Base-by-base conservation (phyloP, 2,888 invertebrate genomes). In the Acheta domesticus region DNA sequence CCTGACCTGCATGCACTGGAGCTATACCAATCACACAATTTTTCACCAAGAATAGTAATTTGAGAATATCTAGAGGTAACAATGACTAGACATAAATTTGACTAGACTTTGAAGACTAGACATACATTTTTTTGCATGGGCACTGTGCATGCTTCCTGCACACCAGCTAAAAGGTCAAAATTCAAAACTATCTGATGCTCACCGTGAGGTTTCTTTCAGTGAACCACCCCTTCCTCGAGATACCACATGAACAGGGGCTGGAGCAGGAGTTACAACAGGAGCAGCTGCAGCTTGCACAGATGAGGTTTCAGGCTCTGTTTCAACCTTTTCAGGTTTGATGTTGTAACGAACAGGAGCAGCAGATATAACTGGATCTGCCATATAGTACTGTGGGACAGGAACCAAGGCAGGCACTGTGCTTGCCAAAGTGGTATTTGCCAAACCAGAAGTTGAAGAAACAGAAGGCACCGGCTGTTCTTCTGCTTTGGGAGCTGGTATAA, bases 271-370 rank as follows among this genome's bases (percentile, higher is more conserved):
- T 62, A 62, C 16, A 19, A 62, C 62, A 14, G 62, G 62, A 19
- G n/a, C 62, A n/a, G n/a, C 12, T 8, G 62, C 14, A 62, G 62
- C 16, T 14, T 14, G n/a, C 14, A n/a, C 62, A 11, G 16, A 14
- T 19, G n/a, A 14, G n/a, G 14, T 62, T n/a, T 62, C 62, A 14
- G 14, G 14, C 8, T 62, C 62, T 19, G 16, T 12, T 36, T 73
- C 49, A 78, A 21, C 12, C 49, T 78, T 77, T 16, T 48, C 50
- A 48, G 19, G 49, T 19, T 48, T 19, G 11, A 77, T 23, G 48
- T 75, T 79, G 77, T 81, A 81, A 48, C 80, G 49, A 21, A 81
- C 80, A n/a, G 81, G 81, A 19, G 77, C 74, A 5, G 80, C 80
- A 62, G 79, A 75, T 76, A 81, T 81, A 21, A 81, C 78, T 21